Evolutionary conservation across 2,888 invertebrate species (phyloP).

Genomic region (Drosophila mulleri): DNA sequence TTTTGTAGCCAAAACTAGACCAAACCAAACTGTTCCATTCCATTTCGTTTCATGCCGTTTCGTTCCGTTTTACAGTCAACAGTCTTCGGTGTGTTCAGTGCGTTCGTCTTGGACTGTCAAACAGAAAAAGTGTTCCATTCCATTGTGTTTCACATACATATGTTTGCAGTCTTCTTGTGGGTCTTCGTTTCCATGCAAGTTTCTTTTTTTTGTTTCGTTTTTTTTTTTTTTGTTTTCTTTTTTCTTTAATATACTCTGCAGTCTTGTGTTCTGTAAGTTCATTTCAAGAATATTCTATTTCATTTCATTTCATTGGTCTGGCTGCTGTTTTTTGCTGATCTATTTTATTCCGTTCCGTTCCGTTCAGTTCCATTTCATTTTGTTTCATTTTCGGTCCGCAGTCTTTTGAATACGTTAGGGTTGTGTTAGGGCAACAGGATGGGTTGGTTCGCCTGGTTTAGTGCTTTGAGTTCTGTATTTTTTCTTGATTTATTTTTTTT

Average conservation of each 20-base stretch:
- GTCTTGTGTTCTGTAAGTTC: conserved; percentile 40
- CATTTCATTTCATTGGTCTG: conserved; percentile 6
- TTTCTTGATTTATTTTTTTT: background rate
- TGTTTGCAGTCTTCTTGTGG: conserved; percentile 14
- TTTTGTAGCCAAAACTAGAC: conserved; percentile 28
- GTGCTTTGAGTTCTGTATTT: conserved; percentile 12
- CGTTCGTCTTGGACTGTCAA: conserved; percentile 6
- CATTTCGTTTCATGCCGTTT: conserved; percentile 14
- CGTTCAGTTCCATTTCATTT: background rate
- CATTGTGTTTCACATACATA: conserved; percentile 8
- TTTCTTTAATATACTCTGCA: conserved; percentile 26
- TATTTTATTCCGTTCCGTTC: background rate
- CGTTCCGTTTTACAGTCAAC: conserved; percentile 23
- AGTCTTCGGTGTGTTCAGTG: conserved; percentile 29
- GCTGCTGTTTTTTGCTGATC: background rate
- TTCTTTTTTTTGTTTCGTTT: background rate
- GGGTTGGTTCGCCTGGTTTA: conserved; percentile 30
- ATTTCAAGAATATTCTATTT: background rate
- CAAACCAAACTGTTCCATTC: conserved; percentile 43
- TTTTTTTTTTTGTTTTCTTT: background rate
- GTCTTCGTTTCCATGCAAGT: conserved; percentile 9
- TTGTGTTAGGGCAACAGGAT: conserved; percentile 17
- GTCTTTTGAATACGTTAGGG: conserved; percentile 51
- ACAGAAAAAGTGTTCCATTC: background rate
- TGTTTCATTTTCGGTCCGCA: conserved; percentile 32